These are phyloP conservation scores for Julus scandinavius DNA, from an alignment of 2,888 invertebrate species.

Conservation along the genomic window DNA sequence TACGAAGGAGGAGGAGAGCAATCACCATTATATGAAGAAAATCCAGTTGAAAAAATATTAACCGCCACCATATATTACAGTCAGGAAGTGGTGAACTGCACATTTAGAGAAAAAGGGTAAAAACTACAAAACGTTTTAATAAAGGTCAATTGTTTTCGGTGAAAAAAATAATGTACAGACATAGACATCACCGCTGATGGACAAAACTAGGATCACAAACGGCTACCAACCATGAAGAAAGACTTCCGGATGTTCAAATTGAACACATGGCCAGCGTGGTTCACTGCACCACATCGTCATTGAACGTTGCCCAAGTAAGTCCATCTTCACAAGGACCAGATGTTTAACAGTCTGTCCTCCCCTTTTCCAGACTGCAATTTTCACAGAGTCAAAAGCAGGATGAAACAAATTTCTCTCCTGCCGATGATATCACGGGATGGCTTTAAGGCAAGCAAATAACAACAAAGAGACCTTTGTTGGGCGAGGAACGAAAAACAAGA, in stretches of 20 bases:
- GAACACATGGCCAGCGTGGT: background rate
- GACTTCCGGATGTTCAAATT: background rate
- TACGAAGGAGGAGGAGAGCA: background rate
- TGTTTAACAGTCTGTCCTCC: background rate
- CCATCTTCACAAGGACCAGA: background rate
- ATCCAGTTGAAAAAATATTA: background rate
- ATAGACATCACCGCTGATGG: background rate
- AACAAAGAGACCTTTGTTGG: slow-evolving; percentile 20
- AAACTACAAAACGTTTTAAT: background rate
- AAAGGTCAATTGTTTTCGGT: too few relatives aligned
- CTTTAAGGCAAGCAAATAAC: slow-evolving; percentile 7
- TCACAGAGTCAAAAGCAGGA: background rate
- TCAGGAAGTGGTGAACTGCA: too few relatives aligned
- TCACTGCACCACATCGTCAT: background rate
- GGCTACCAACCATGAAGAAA: background rate
- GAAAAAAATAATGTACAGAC: background rate
- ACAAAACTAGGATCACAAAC: background rate
- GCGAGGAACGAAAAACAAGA: background rate
- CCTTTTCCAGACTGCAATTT: background rate
- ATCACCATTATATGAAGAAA: background rate
- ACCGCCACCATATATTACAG: too few relatives aligned
- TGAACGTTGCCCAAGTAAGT: background rate
- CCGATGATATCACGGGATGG: background rate
- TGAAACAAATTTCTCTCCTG: background rate
- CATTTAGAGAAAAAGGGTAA: background rate